A percentile compares a stretch with the other conserved stretches of the same genome.
These are phyloP conservation scores for Chauna torquata DNA, from an alignment of 2,113 vertebrate species.

Conservation along the genomic window DNA sequence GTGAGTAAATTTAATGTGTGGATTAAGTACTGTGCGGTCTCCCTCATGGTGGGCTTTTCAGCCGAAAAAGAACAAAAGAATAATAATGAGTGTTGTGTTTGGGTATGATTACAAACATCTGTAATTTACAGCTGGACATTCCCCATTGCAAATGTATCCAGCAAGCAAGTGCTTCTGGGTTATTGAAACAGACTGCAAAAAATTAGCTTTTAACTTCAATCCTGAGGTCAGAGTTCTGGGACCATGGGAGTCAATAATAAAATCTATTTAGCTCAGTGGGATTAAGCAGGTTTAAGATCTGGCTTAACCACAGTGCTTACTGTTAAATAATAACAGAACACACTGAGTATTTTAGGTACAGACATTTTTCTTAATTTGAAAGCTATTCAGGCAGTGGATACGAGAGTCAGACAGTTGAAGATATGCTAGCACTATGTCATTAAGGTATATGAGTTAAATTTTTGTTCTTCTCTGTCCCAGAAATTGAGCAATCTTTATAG, in stretches of 20 bases:
- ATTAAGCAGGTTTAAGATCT: slow-evolving; percentile 59
- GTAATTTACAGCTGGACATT: slow-evolving; percentile 66
- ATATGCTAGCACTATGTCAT: background rate
- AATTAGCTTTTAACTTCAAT: slow-evolving; percentile 53
- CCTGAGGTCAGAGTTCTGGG: slow-evolving; percentile 53
- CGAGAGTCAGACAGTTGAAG: background rate
- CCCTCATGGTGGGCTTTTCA: slow-evolving; percentile 61
- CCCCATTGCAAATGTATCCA: slow-evolving; percentile 8
- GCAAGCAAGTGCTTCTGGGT: slow-evolving; percentile 39
- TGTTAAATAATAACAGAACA: slow-evolving; percentile 55
- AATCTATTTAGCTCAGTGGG: slow-evolving; percentile 56
- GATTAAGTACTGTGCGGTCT: slow-evolving; percentile 1
- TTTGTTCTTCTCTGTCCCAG: background rate
- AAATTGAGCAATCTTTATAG: background rate
- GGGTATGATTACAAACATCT: slow-evolving; percentile 57
- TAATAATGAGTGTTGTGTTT: slow-evolving; percentile 57
- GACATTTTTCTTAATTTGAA: slow-evolving; percentile 40
- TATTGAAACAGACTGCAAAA: slow-evolving; percentile 37
- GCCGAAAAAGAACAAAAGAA: slow-evolving; percentile 61
- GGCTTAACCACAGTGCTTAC: slow-evolving; percentile 39
- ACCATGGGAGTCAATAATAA: slow-evolving; percentile 52
- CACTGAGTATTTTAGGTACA: slow-evolving; percentile 29
- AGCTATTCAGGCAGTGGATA: background rate
- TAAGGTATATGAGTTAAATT: slow-evolving; percentile 27
- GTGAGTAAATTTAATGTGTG: slow-evolving; percentile 26